phyloP scores from a whole-genome alignment of 2,888 invertebrate genomes.

The Colletes collaris region DNA sequence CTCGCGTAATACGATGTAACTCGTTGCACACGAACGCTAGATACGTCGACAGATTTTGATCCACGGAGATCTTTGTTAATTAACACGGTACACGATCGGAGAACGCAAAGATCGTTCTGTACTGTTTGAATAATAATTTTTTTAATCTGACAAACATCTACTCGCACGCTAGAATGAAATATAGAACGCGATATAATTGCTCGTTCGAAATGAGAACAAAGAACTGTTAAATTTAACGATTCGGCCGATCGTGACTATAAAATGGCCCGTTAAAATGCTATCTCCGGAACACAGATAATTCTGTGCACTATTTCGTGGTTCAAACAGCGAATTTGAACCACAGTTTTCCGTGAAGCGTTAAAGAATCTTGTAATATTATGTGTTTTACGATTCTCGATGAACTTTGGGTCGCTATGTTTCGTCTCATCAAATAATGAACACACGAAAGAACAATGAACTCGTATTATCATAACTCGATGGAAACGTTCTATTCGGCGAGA shows the following conservation, averaged over 20 bases:
- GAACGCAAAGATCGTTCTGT: constrained; percentile 27
- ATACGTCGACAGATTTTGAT: constrained; percentile 11
- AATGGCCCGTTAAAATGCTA: neutral
- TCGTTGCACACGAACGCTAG: neutral
- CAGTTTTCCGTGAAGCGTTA: neutral
- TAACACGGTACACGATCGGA: constrained; percentile 5
- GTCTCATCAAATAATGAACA: too few relatives aligned
- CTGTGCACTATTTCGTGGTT: neutral
- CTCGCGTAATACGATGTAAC: neutral
- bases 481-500: too few relatives aligned
- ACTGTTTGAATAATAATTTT: constrained; percentile 37
- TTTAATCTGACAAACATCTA: constrained; percentile 9
- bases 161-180: constrained; percentile 1
- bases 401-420: too few relatives aligned
- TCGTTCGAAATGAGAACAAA: neutral
- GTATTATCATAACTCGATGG: too few relatives aligned
- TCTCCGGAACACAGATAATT: neutral
- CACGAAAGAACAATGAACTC: too few relatives aligned
- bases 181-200: constrained; percentile 12
- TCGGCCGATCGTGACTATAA: neutral
- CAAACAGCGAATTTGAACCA: neutral
- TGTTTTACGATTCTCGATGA: neutral
- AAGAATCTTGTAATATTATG: neutral
- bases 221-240: neutral
- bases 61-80: constrained; percentile 29